A percentile compares a stretch with the other conserved stretches of the same genome.
Evolutionary conservation across 2,113 vertebrate species (phyloP).

Genomic region (Osmerus eperlanus): DNA sequence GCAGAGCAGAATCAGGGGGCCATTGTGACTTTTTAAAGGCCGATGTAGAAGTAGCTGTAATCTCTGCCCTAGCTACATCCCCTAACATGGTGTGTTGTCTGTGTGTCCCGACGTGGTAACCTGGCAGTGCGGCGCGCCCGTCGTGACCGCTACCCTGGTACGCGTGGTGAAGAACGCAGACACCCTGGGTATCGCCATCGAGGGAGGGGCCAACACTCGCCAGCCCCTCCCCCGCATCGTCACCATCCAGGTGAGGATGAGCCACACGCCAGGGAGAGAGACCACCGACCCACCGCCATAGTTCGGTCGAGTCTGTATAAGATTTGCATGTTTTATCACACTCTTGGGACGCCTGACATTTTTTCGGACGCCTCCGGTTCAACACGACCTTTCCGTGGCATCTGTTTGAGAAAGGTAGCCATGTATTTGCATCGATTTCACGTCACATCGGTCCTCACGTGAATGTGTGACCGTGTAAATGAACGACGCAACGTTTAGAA

Average conservation of each 20-base stretch:
- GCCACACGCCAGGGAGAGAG: too few relatives aligned
- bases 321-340: not conserved
- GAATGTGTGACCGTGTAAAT: not conserved
- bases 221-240: conserved; percentile 92
- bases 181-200: conserved; percentile 91
- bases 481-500: not conserved
- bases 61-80: not conserved
- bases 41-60: too few relatives aligned
- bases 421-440: conserved; percentile 16
- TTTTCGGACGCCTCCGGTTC: not conserved
- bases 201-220: conserved; percentile 91
- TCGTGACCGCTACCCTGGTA: conserved; percentile 76
- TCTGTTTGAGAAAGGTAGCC: not conserved
- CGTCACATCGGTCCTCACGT: not conserved
- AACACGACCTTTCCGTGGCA: not conserved
- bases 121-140: conserved; percentile 41
- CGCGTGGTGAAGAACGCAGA: conserved; percentile 83
- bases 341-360: not conserved
- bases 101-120: not conserved
- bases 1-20: not conserved
- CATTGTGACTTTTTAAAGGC: too few relatives aligned
- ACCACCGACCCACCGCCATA: too few relatives aligned
- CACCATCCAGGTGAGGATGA: conserved; percentile 85
- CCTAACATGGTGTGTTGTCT: not conserved
- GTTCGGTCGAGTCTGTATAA: not conserved